phyloP scores from a whole-genome alignment of 2,797 vertebrate genomes.

The Phylloscopus collybita region DNA sequence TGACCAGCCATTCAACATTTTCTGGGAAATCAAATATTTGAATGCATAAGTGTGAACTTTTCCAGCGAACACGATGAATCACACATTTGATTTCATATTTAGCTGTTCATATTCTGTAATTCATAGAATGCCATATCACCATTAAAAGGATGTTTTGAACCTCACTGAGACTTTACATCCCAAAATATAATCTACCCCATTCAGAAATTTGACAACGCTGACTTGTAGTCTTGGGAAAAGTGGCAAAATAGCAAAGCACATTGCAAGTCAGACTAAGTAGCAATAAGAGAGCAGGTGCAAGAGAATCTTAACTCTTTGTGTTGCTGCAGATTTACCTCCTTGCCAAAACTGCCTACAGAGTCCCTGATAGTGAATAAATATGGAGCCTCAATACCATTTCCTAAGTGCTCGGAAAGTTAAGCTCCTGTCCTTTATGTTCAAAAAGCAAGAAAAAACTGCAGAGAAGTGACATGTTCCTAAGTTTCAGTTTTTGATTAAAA shows the following conservation, averaged over 20 bases:
- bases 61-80: not conserved
- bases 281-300: not conserved
- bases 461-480: not conserved
- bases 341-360: not conserved
- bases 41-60: not conserved
- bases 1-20: not conserved
- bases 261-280: not conserved
- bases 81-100: not conserved
- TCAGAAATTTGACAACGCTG: not conserved
- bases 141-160: not conserved
- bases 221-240: not conserved
- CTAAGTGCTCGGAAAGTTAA: not conserved
- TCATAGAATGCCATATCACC: not conserved
- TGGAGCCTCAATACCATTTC: not conserved
- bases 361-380: not conserved
- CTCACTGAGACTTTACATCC: not conserved
- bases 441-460: not conserved
- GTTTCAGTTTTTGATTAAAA: not conserved
- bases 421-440: not conserved
- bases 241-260: not conserved
- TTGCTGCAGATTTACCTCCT: not conserved
- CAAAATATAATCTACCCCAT: not conserved
- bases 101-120: not conserved
- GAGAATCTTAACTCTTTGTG: not conserved
- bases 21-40: not conserved